Percentiles rank a stretch among this genome's conserved stretches.
Evolutionary conservation across 2,888 invertebrate genomes (phyloP).

Genomic region (Sylvicola cinctus): DNA sequence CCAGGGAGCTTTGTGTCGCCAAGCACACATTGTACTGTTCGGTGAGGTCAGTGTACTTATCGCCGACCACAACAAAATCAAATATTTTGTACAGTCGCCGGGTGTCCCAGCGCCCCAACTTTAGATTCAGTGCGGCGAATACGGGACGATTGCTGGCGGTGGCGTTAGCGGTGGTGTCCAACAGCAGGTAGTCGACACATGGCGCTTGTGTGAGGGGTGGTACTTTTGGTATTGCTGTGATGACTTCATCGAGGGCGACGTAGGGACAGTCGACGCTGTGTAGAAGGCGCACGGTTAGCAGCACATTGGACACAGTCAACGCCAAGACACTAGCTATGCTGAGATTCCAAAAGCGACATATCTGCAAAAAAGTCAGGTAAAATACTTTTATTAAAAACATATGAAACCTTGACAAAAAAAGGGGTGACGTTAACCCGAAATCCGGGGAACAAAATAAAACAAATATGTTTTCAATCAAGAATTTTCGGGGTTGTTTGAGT

Average conservation of each 20-base stretch:
- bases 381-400: no score
- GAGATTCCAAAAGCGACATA: conserved; percentile 5
- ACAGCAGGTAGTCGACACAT: conserved; percentile 8
- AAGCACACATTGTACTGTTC: conserved; percentile 42
- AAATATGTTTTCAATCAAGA: no score
- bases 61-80: conserved; percentile 51
- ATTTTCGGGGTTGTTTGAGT: no score
- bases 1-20: conserved; percentile 72
- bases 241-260: conserved; percentile 7
- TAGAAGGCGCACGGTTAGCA: conserved; percentile 34
- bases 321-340: conserved; percentile 28
- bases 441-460: no score
- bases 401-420: no score
- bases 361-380: conserved; percentile 1
- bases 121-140: conserved; percentile 37
- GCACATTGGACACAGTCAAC: conserved; percentile 40
- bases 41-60: conserved; percentile 37
- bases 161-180: conserved; percentile 17
- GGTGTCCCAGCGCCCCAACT: conserved; percentile 54
- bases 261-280: conserved; percentile 26
- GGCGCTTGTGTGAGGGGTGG: conserved; percentile 9
- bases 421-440: no score
- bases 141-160: conserved; percentile 20
- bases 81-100: conserved; percentile 46
- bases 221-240: conserved; percentile 8